A percentile compares a stretch with the other conserved stretches of the same genome.
phyloP scores from a whole-genome alignment of 92 coral and sea anemone genomes.

The Phenganax stokvisi region DNA sequence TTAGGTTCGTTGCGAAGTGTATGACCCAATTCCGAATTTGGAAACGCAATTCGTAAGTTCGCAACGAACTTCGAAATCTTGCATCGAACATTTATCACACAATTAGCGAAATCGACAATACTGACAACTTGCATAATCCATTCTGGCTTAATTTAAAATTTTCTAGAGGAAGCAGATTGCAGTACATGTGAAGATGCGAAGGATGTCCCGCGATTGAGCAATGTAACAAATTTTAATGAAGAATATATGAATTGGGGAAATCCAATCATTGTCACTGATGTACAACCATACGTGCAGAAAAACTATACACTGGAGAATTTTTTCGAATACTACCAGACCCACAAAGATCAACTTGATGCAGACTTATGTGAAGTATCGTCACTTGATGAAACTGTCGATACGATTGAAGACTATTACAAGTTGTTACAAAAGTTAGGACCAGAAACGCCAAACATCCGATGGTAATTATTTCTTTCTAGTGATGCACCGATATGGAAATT shows the following conservation, averaged over 20 bases:
- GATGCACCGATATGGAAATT: too few species aligned
- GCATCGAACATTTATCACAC: too few species aligned
- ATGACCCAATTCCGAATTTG: too few species aligned
- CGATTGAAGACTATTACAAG: slow-evolving; percentile 21
- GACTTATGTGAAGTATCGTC: slow-evolving; percentile 35
- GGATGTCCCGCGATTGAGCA: background rate
- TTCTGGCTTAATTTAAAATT: background rate
- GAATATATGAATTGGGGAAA: slow-evolving; percentile 22
- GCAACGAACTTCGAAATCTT: too few species aligned
- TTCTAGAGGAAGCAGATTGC: slow-evolving; percentile 24
- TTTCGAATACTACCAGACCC: background rate
- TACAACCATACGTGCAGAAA: slow-evolving; percentile 6
- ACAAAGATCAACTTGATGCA: slow-evolving; percentile 1
- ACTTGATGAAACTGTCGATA: slow-evolving; percentile 19
- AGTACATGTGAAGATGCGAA: slow-evolving; percentile 17
- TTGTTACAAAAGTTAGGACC: slow-evolving; percentile 27
- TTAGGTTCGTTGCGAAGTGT: too few species aligned
- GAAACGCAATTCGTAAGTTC: too few species aligned
- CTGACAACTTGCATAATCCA: too few species aligned
- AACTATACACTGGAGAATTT: slow-evolving; percentile 17
- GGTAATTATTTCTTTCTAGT: background rate
- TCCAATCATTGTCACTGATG: slow-evolving; percentile 37
- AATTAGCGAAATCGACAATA: too few species aligned
- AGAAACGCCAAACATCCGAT: slow-evolving; percentile 21
- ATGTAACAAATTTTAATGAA: slow-evolving; percentile 26